Percentiles rank a stretch among this genome's conserved stretches.
Evolutionary conservation across 1,140 invertebrate species (phyloP).

Genomic region (Holcopasites calliopsidis): DNA sequence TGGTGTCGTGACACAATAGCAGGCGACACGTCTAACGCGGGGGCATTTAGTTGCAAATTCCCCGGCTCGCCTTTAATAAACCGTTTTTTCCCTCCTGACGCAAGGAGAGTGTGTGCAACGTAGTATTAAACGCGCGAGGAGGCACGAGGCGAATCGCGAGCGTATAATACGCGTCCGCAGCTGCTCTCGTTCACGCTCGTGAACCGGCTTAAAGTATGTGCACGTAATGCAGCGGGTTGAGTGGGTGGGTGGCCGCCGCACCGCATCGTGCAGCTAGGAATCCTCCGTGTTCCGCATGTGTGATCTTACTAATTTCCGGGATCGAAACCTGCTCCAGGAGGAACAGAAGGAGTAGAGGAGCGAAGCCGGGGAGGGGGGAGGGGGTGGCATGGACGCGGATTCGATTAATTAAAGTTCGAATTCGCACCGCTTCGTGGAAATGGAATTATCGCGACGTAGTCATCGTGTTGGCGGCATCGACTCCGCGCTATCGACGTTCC

Average conservation of each 20-base stretch:
- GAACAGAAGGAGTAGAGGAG: not conserved
- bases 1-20: not conserved
- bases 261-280: slow-evolving; percentile 42
- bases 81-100: slow-evolving; percentile 2
- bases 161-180: slow-evolving; percentile 5
- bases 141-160: slow-evolving; percentile 54
- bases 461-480: not conserved
- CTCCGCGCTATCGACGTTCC: slow-evolving; percentile 40
- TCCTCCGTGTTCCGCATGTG: slow-evolving; percentile 59
- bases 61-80: slow-evolving; percentile 28
- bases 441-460: slow-evolving; percentile 71
- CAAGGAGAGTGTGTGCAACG: not conserved
- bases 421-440: slow-evolving; percentile 72
- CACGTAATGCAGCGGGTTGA: not conserved
- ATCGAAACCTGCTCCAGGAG: slow-evolving; percentile 57
- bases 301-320: slow-evolving; percentile 73
- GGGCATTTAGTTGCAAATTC: slow-evolving; percentile 39
- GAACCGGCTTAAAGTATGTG: not conserved
- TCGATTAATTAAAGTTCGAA: slow-evolving; percentile 78
- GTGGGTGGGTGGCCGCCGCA: not conserved
- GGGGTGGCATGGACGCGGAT: slow-evolving; percentile 53
- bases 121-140: slow-evolving; percentile 23
- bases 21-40: not conserved
- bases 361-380: not conserved
- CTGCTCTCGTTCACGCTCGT: not conserved